phyloP scores from a whole-genome alignment of 2,888 invertebrate genomes.

The Lamproptera curius region DNA sequence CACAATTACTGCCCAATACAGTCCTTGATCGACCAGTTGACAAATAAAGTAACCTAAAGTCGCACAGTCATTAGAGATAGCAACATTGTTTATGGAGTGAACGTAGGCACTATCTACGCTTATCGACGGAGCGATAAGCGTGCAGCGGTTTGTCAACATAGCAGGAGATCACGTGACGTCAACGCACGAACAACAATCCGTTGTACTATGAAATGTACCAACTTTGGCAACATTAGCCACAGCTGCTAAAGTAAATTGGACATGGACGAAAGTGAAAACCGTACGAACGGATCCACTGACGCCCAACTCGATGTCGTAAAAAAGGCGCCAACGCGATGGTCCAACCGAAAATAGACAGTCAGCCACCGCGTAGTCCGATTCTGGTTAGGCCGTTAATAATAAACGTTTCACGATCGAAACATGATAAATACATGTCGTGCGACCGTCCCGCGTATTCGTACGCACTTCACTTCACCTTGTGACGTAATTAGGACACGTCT shows the following conservation, averaged over 20 bases:
- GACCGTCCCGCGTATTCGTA: conserved; percentile 8
- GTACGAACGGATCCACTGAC: conserved; percentile 33
- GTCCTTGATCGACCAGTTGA: no score
- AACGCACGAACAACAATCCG: no score
- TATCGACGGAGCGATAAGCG: conserved; percentile 21
- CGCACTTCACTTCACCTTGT: conserved; percentile 14
- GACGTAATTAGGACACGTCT: conserved; percentile 18
- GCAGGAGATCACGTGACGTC: conserved; percentile 18
- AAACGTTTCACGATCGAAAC: conserved; percentile 1
- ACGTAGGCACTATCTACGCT: conserved; percentile 21
- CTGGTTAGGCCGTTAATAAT: conserved; percentile 5
- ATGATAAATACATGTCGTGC: neutral
- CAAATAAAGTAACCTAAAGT: neutral
- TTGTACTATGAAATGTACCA: no score
- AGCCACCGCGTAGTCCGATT: conserved; percentile 49
- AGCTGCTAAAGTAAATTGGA: neutral
- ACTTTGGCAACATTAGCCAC: neutral
- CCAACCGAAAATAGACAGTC: conserved; percentile 55
- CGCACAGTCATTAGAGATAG: conserved; percentile 8
- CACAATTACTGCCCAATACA: no score
- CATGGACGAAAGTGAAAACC: neutral
- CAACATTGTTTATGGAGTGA: conserved; percentile 21
- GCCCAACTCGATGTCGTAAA: conserved; percentile 39
- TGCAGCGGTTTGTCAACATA: conserved; percentile 20
- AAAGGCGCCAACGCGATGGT: conserved; percentile 57